Conservation (phyloP, 1,140 invertebrate genomes). For the Rhizoglyphus robini region DNA sequence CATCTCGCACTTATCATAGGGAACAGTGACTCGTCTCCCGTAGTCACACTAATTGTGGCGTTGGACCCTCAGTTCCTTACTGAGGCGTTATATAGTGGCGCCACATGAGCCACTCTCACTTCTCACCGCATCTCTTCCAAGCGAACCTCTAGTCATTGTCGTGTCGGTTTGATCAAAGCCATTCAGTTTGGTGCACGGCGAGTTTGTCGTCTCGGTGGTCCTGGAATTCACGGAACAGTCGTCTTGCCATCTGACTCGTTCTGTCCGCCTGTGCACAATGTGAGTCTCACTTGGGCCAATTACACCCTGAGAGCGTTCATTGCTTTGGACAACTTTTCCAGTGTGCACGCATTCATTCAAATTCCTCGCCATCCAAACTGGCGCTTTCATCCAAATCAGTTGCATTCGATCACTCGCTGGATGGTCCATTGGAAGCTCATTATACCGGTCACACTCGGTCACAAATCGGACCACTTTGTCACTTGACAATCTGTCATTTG, state of each 20-base stretch:
- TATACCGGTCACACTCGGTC: neutral
- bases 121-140: neutral
- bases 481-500: too few relatives aligned
- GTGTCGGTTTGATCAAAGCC: neutral
- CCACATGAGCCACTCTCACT: neutral
- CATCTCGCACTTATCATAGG: too few relatives aligned
- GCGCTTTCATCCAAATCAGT: too few relatives aligned
- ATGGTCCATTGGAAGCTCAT: neutral
- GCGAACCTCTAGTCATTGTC: neutral
- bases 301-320: too few relatives aligned
- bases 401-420: neutral
- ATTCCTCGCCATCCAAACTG: too few relatives aligned
- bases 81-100: neutral
- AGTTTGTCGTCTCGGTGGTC: neutral
- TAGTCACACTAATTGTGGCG: neutral
- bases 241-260: neutral
- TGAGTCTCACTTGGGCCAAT: conserved; percentile 3
- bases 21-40: too few relatives aligned
- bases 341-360: neutral
- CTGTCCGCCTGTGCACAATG: neutral
- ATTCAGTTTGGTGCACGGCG: neutral
- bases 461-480: neutral
- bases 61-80: neutral
- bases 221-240: neutral
- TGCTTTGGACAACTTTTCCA: too few relatives aligned